Base-by-base conservation (phyloP, 2,797 vertebrate genomes). In the Epinephelus malabaricus region DNA sequence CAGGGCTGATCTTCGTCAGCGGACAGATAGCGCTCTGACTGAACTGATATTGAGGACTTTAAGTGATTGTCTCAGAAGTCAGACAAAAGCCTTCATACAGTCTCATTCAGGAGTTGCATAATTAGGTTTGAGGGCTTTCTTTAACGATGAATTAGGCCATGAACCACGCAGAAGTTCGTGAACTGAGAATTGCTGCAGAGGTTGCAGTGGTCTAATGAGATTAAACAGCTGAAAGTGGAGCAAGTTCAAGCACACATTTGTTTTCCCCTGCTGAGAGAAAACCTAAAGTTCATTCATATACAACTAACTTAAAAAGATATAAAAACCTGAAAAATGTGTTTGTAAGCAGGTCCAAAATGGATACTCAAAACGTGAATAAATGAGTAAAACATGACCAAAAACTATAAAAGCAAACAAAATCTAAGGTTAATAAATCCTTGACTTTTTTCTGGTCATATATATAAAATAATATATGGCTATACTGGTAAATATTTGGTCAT, bases 121-220 rank as follows among this genome's bases (percentile, higher is more conserved):
- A 84, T 88, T 76, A 81, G 70, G 62, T 61, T 49, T 79, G 79
- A 86, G 77, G 69, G 34, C 65, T 27, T 74, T 80, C 75, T 86
- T 79, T 78, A 72, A 49, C 34, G 66, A 51, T 18, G 62, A 87
- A 83, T 83, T 66, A 83, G 83, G 76, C 76, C 83, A 77, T 47
- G 75, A 71, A 70, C 72, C 56, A 43, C n/a, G 8, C 34, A 64
- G 61, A 73, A 59, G 81, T 82, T 78, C 9, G 14, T 38, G 45
- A 75, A 70, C 61, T 78, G 63, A 69, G 59, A 78, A 76, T 69
- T 0, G 69, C 25, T 49, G 19, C 73, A 69, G 76, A 60, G 65
- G 69, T 65, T 67, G n/a, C 5, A 65, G 45, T 83, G 86, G 86
- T 76, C 83, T 85, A 87, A 89, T 89, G 78, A 87, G 78, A 74